Evolutionary conservation across 1,140 invertebrate species (phyloP).

Genomic region (Polypedilum vanderplanki): DNA sequence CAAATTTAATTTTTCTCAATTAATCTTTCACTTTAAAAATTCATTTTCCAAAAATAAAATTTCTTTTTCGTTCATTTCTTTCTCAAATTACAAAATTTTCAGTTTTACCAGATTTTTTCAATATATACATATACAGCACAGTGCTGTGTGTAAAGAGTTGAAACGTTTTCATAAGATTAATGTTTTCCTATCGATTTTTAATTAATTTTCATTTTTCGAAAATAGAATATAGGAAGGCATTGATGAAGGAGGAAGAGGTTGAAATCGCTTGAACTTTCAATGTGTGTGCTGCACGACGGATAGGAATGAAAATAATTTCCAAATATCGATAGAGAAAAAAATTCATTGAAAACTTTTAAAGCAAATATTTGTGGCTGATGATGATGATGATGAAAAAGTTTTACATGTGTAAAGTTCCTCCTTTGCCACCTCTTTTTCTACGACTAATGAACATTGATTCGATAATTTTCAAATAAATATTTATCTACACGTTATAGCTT

Average conservation of each 20-base stretch:
- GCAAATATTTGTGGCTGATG: too few relatives aligned
- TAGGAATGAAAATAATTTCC: too few relatives aligned
- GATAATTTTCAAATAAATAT: too few relatives aligned
- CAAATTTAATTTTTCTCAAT: not conserved
- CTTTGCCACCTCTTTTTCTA: too few relatives aligned
- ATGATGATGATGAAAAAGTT: too few relatives aligned
- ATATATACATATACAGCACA: too few relatives aligned
- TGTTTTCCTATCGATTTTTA: slow-evolving; percentile 16
- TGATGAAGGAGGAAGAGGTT: not conserved
- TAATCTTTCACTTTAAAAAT: not conserved
- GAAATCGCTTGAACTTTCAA: not conserved
- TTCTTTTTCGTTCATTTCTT: not conserved
- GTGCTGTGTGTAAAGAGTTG: slow-evolving; percentile 5
- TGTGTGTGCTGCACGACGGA: not conserved
- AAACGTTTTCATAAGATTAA: slow-evolving; percentile 30
- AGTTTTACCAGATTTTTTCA: not conserved
- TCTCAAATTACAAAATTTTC: not conserved
- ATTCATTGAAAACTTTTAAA: too few relatives aligned
- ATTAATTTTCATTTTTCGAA: slow-evolving; percentile 24
- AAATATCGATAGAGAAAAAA: too few relatives aligned
- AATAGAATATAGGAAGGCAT: not conserved
- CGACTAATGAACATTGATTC: too few relatives aligned
- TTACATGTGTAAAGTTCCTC: too few relatives aligned
- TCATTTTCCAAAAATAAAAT: not conserved
- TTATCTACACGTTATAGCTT: too few relatives aligned